A percentile compares a stretch with the other conserved stretches of the same genome.
phyloP scores from a whole-genome alignment of 37 sponge, comb jelly and placozoan species.

The Aplysina aerophoba region DNA sequence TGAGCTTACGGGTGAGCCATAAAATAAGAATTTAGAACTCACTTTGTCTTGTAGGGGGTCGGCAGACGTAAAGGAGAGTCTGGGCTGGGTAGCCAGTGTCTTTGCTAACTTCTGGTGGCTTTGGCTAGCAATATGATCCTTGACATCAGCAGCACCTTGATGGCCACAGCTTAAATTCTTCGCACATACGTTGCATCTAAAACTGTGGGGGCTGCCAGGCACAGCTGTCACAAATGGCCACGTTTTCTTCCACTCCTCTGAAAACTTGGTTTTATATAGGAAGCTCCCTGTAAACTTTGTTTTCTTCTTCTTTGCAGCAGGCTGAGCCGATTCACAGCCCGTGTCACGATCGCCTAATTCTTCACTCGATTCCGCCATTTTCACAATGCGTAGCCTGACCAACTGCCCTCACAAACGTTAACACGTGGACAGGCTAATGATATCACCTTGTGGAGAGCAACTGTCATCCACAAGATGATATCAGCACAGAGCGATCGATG shows the following conservation, averaged over 20 bases:
- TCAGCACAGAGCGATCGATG: too few relatives aligned
- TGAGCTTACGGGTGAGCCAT: neutral
- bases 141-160: slow-evolving; percentile 42
- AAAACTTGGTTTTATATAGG: slow-evolving; percentile 48
- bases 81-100: slow-evolving; percentile 6
- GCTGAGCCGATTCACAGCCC: neutral
- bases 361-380: neutral
- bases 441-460: too few relatives aligned
- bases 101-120: slow-evolving; percentile 28
- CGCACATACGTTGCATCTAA: slow-evolving; percentile 40
- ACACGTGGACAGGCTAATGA: too few relatives aligned
- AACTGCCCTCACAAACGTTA: too few relatives aligned
- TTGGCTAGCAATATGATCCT: slow-evolving; percentile 41
- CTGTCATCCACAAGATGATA: too few relatives aligned
- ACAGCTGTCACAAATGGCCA: slow-evolving; percentile 45
- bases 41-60: slow-evolving; percentile 7
- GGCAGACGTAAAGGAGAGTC: slow-evolving; percentile 29
- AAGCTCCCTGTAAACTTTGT: slow-evolving; percentile 30
- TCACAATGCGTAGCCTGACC: too few relatives aligned
- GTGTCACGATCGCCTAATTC: neutral
- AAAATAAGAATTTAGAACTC: neutral
- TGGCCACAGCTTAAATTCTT: slow-evolving; percentile 31
- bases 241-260: slow-evolving; percentile 43
- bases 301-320: slow-evolving; percentile 17
- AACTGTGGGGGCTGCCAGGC: slow-evolving; percentile 20